Conservation (phyloP, 2,888 invertebrate genomes). For the Eurois occulta region DNA sequence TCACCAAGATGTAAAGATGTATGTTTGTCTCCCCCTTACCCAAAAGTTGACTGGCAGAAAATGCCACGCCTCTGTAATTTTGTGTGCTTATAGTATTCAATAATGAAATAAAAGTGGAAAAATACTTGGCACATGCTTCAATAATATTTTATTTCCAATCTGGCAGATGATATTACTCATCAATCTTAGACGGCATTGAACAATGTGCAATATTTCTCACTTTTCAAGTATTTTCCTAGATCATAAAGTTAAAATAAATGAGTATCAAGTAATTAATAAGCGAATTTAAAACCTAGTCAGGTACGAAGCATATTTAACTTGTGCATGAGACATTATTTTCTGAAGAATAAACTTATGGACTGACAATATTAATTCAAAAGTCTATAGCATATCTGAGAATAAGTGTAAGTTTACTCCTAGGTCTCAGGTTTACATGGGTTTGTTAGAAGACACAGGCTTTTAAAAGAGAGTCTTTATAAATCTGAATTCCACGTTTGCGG, state of each 20-base stretch:
- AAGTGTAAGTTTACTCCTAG: neutral
- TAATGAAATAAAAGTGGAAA: neutral
- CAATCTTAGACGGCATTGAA: slow-evolving; percentile 10
- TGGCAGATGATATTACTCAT: slow-evolving; percentile 4
- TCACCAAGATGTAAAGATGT: neutral
- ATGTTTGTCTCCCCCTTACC: neutral
- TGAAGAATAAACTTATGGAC: neutral
- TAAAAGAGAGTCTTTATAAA: neutral
- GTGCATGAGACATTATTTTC: neutral
- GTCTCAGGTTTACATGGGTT: neutral
- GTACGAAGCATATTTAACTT: neutral
- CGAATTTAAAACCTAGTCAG: slow-evolving; percentile 20
- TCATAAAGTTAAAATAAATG: slow-evolving; percentile 35
- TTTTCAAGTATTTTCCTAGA: slow-evolving; percentile 30
- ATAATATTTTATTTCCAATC: slow-evolving; percentile 4
- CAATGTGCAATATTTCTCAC: slow-evolving; percentile 39
- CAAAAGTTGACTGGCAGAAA: neutral
- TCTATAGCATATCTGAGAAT: neutral
- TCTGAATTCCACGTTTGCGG: neutral
- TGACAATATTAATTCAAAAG: neutral
- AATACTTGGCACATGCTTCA: slow-evolving; percentile 4
- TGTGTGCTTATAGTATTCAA: neutral
- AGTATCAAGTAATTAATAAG: slow-evolving; percentile 1
- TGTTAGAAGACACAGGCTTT: neutral
- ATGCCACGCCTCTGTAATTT: neutral